phyloP scores from a whole-genome alignment of 2,113 vertebrate genomes.

The Ramphastos sulfuratus region DNA sequence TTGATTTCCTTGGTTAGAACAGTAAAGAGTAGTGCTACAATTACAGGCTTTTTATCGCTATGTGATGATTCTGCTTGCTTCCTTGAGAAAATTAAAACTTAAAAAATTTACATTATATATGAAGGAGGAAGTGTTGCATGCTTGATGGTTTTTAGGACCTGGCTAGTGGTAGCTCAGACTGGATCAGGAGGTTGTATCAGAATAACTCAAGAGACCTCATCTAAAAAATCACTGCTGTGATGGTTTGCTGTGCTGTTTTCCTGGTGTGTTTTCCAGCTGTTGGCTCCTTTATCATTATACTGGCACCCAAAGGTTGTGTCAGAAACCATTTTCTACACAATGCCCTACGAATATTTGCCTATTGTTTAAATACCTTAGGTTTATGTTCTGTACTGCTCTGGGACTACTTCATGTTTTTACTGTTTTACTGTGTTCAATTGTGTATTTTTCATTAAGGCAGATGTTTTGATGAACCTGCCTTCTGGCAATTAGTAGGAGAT shows the following conservation, averaged over 20 bases:
- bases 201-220: neutral
- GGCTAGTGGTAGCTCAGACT: neutral
- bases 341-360: neutral
- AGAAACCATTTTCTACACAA: neutral
- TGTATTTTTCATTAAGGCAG: neutral
- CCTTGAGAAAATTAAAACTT: neutral
- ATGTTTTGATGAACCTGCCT: neutral
- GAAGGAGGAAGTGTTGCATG: neutral
- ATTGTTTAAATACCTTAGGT: neutral
- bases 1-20: neutral
- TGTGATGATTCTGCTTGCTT: neutral
- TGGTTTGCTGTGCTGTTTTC: neutral
- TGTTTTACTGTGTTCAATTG: neutral
- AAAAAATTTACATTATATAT: neutral
- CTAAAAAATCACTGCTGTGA: neutral
- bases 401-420: neutral
- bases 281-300: neutral
- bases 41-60: neutral
- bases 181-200: neutral
- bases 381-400: neutral
- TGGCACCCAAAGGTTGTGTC: neutral
- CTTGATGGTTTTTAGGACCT: too few relatives aligned
- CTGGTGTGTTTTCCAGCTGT: neutral
- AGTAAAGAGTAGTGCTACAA: neutral
- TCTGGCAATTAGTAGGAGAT: neutral